Conservation (phyloP, 2,888 invertebrate genomes). For the Tuberolachnus salignus region DNA sequence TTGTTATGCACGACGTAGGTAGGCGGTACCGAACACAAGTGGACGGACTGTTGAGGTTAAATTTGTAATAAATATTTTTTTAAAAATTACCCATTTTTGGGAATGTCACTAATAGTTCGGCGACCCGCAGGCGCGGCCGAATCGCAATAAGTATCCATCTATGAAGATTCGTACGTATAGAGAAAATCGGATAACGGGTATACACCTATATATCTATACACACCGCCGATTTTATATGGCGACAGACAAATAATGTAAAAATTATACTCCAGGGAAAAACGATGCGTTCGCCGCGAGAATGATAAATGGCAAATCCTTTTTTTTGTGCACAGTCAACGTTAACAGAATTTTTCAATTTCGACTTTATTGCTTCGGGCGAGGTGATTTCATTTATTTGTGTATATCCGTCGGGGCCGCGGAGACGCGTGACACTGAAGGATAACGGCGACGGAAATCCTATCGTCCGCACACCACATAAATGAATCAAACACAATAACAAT, state of each 20-base stretch:
- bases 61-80: too few species aligned
- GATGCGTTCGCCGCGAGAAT: conserved; percentile 2
- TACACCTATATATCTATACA: too few species aligned
- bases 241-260: conserved; percentile 6
- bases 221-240: not conserved
- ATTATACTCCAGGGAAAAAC: not conserved
- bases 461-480: not conserved
- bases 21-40: too few species aligned
- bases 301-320: conserved; percentile 1
- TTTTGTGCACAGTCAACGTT: not conserved
- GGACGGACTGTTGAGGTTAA: too few species aligned
- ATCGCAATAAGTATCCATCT: too few species aligned
- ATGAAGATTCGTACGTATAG: too few species aligned
- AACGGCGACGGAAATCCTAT: not conserved
- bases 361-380: not conserved
- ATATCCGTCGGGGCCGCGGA: too few species aligned
- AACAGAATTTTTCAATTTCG: conserved; percentile 20
- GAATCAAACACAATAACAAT: not conserved
- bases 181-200: too few species aligned
- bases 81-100: too few species aligned
- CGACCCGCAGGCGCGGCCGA: too few species aligned
- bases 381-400: conserved; percentile 1
- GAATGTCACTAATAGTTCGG: too few species aligned
- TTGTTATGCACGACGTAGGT: too few species aligned
- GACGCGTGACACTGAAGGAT: not conserved